phyloP scores from a whole-genome alignment of 2,113 vertebrate species.

The Petrocephalus zakoni region DNA sequence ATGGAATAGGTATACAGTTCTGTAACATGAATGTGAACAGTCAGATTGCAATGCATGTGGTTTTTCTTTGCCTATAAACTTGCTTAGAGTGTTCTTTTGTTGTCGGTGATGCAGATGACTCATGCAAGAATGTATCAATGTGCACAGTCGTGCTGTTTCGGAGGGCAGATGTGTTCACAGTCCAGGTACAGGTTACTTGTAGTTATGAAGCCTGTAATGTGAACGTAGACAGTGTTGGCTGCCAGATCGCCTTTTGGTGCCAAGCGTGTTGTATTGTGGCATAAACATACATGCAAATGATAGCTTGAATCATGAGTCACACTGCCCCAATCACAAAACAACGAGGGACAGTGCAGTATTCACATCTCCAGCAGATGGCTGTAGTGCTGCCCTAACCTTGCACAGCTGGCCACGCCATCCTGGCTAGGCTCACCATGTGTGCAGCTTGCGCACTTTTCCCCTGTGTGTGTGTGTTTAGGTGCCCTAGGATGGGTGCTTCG shows the following conservation, averaged over 20 bases:
- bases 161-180: neutral
- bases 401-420: too few species aligned
- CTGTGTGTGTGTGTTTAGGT: too few species aligned
- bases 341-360: neutral
- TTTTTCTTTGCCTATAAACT: neutral
- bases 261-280: neutral
- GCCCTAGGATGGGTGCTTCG: too few species aligned
- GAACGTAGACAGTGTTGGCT: neutral
- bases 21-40: too few species aligned
- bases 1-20: too few species aligned
- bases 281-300: neutral
- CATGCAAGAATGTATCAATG: neutral
- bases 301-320: neutral
- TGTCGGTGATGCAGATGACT: neutral
- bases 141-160: neutral
- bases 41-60: neutral
- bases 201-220: neutral
- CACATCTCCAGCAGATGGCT: neutral
- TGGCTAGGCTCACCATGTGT: too few species aligned
- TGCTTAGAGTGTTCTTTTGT: neutral
- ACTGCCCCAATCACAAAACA: neutral
- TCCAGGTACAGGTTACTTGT: neutral
- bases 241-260: too few species aligned
- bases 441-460: too few species aligned
- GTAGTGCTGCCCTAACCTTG: too few species aligned